Evolutionary conservation across 2,888 invertebrate genomes (phyloP).

Genomic region (Diadromus collaris): DNA sequence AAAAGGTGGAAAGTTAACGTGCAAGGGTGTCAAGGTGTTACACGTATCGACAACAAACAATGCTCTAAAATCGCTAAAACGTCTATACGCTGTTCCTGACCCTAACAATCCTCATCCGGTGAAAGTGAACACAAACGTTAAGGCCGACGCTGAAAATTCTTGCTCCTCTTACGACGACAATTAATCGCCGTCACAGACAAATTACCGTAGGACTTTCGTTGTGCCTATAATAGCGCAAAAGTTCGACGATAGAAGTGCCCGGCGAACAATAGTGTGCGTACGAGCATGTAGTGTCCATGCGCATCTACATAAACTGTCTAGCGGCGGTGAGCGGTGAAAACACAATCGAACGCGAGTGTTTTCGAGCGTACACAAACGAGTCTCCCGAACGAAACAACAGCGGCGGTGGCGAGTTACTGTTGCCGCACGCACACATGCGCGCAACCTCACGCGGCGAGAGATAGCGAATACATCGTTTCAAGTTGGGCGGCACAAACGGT

Average conservation of each 20-base stretch:
- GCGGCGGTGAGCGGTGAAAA: slow-evolving; percentile 42
- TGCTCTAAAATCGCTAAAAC: no score
- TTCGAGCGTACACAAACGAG: slow-evolving; percentile 53
- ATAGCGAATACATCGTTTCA: slow-evolving; percentile 26
- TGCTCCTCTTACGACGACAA: neutral
- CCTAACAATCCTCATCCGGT: neutral
- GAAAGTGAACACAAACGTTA: neutral
- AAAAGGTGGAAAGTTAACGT: no score
- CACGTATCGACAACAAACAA: no score
- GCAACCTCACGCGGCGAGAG: slow-evolving; percentile 10
- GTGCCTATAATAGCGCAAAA: slow-evolving; percentile 1
- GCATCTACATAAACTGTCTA: neutral
- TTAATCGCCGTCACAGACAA: slow-evolving; percentile 9
- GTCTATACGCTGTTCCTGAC: neutral
- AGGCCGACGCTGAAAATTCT: neutral
- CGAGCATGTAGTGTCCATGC: slow-evolving; percentile 8
- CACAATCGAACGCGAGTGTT: slow-evolving; percentile 57
- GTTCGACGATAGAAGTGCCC: neutral
- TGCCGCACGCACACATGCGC: slow-evolving; percentile 6
- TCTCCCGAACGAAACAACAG: slow-evolving; percentile 40
- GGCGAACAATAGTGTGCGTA: slow-evolving; percentile 33
- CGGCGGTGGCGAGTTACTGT: slow-evolving; percentile 26
- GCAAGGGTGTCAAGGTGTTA: no score
- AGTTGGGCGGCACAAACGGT: slow-evolving; percentile 46
- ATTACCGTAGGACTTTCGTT: neutral